phyloP scores from a whole-genome alignment of 2,113 vertebrate species.

The Todiramphus saurophagus region DNA sequence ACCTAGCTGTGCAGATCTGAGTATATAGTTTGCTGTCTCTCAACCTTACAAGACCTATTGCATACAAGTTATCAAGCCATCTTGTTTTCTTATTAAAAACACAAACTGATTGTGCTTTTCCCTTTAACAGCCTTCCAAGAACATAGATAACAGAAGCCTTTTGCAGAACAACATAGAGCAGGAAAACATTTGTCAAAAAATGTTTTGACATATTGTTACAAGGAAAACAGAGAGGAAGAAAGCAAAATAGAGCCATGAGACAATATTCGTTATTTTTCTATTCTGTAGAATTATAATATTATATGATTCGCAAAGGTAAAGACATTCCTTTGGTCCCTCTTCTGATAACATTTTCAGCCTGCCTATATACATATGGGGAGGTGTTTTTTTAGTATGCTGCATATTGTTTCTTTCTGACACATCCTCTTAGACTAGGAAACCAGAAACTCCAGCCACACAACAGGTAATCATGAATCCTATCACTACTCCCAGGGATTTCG shows the following conservation, averaged over 20 bases:
- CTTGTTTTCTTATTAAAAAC: background rate
- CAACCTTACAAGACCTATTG: background rate
- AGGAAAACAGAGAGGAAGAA: background rate
- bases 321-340: background rate
- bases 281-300: background rate
- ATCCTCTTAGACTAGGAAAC: background rate
- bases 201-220: background rate
- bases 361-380: background rate
- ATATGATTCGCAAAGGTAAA: background rate
- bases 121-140: background rate
- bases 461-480: background rate
- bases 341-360: background rate
- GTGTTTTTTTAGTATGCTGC: background rate
- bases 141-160: background rate
- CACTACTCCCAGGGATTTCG: background rate
- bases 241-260: background rate
- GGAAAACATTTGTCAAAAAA: background rate
- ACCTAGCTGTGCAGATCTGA: background rate
- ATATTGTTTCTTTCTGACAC: background rate
- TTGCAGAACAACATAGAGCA: background rate
- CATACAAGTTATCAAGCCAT: background rate
- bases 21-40: background rate
- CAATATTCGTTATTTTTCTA: background rate
- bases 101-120: background rate
- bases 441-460: background rate